These are phyloP conservation scores for Patella vulgata DNA, from an alignment of 1,140 invertebrate species.

Conservation along the genomic window DNA sequence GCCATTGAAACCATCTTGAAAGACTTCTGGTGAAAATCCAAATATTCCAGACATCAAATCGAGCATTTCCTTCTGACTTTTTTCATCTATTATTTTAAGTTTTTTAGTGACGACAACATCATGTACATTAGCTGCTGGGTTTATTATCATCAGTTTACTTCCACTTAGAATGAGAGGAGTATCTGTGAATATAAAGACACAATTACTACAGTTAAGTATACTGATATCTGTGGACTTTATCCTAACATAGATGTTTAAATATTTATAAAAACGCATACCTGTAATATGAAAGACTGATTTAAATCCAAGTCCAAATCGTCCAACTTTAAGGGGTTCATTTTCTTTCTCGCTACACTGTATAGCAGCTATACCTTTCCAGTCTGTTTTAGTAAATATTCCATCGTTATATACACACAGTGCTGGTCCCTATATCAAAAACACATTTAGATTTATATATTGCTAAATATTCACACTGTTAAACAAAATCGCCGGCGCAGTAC, in stretches of 20 bases:
- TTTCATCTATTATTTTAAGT: constrained; percentile 12
- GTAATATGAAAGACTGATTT: constrained; percentile 60
- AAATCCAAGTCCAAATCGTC: constrained; percentile 57
- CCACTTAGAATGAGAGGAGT: too few relatives aligned
- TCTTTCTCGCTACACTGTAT: constrained; percentile 57
- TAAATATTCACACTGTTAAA: too few relatives aligned
- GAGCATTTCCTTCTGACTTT: constrained; percentile 10
- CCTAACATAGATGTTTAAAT: too few relatives aligned
- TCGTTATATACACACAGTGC: constrained; percentile 52
- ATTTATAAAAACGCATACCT: constrained; percentile 46
- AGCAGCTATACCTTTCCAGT: too few relatives aligned
- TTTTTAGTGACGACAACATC: too few relatives aligned
- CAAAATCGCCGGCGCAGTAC: too few relatives aligned
- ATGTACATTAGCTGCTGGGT: constrained; percentile 39
- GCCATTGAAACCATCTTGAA: constrained; percentile 29
- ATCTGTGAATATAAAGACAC: too few relatives aligned
- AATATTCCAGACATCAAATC: constrained; percentile 18
- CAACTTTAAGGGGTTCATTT: constrained; percentile 50
- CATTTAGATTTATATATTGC: too few relatives aligned
- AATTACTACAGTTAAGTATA: too few relatives aligned
- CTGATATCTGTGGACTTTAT: too few relatives aligned
- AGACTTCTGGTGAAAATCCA: too few relatives aligned
- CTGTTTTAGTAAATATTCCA: constrained; percentile 47
- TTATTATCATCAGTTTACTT: too few relatives aligned
- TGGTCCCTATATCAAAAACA: constrained; percentile 40